phyloP scores from a whole-genome alignment of 2,113 vertebrate genomes.

The Lamprologus lemairii region DNA sequence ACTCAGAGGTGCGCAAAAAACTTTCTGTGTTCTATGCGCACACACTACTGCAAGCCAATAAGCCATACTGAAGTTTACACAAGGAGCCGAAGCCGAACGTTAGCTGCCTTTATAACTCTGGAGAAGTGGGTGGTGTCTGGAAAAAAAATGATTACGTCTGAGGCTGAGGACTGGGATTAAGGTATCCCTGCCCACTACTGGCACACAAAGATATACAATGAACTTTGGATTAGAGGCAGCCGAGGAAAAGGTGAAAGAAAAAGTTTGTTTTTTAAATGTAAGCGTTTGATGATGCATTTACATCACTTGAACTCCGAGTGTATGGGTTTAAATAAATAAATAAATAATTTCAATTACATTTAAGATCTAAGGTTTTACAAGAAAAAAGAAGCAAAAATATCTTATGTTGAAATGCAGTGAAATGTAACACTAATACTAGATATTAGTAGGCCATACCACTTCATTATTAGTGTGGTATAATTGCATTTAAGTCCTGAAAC shows the following conservation, averaged over 20 bases:
- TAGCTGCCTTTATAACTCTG: constrained; percentile 6
- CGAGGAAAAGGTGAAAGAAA: background rate
- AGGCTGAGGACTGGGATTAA: background rate
- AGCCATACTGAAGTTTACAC: constrained; percentile 39
- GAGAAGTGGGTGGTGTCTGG: constrained; percentile 11
- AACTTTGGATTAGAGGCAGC: background rate
- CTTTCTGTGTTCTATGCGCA: constrained; percentile 2
- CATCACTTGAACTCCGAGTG: background rate
- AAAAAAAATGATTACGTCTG: background rate
- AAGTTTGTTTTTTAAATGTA: background rate
- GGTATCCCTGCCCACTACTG: background rate
- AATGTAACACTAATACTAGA: background rate
- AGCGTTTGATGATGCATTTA: background rate
- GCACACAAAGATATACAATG: background rate
- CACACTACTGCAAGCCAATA: constrained; percentile 26
- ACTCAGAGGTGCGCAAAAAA: constrained; percentile 57
- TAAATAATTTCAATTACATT: background rate
- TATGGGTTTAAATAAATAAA: background rate
- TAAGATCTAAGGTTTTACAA: background rate
- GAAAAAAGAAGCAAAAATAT: background rate
- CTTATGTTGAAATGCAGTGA: background rate
- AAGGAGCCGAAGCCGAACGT: constrained; percentile 10
- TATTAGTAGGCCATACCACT: background rate
- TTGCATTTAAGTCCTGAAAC: background rate
- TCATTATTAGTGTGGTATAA: background rate